These are phyloP conservation scores for Hypotaenidia okinawae DNA, from an alignment of 2,797 vertebrate species.

Conservation along the genomic window DNA sequence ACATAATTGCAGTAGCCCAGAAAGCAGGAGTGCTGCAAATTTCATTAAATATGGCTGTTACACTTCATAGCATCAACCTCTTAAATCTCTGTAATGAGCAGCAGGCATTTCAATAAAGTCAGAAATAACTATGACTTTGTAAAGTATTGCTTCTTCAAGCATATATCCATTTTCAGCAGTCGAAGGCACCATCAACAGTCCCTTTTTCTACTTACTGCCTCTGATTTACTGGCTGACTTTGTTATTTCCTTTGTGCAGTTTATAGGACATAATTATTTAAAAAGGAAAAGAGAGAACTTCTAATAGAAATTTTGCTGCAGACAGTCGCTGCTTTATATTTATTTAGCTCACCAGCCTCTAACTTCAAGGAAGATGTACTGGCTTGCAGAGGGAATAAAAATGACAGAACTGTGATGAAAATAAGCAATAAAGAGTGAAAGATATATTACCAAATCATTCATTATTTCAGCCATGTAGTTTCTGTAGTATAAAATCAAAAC, in stretches of 20 bases:
- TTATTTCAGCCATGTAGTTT: conserved; percentile 46
- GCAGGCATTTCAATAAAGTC: conserved; percentile 33
- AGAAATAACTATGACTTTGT: conserved; percentile 23
- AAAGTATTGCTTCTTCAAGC: conserved; percentile 7
- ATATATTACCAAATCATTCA: conserved; percentile 16
- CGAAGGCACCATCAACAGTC: conserved; percentile 29
- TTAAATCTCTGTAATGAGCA: conserved; percentile 55
- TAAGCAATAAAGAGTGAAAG: conserved; percentile 35
- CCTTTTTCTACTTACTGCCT: conserved; percentile 7
- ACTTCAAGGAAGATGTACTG: conserved; percentile 25
- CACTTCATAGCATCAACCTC: neutral
- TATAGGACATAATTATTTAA: conserved; percentile 37
- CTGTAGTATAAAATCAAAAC: conserved; percentile 49
- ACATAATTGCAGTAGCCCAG: neutral
- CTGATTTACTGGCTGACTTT: conserved; percentile 57
- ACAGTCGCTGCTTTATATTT: conserved; percentile 33
- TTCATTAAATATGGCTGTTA: neutral
- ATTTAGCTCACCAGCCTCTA: conserved; percentile 23
- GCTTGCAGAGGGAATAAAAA: conserved; percentile 46
- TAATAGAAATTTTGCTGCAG: conserved; percentile 27
- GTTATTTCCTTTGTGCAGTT: conserved; percentile 43
- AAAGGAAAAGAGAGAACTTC: conserved; percentile 20
- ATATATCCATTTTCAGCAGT: conserved; percentile 3
- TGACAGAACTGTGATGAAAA: conserved; percentile 44
- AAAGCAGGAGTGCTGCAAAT: neutral